These are phyloP conservation scores for Herpetotheres cachinnans DNA, from an alignment of 2,113 vertebrate species.

Conservation along the genomic window DNA sequence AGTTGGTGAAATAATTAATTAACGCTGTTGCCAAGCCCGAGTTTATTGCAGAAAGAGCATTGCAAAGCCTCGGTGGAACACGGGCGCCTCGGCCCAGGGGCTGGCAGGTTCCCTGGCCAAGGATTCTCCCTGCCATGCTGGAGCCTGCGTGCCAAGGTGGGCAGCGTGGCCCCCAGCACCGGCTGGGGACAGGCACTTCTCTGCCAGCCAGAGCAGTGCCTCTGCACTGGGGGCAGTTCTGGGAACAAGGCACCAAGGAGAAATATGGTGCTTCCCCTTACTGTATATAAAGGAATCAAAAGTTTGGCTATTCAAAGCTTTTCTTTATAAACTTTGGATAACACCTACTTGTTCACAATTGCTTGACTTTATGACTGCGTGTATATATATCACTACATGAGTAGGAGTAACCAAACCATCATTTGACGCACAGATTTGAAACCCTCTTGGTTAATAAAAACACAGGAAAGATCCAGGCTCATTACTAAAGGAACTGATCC, in stretches of 20 bases:
- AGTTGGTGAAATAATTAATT: background rate
- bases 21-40: background rate
- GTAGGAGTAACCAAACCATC: background rate
- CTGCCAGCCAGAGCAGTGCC: background rate
- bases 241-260: no score
- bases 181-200: background rate
- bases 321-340: background rate
- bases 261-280: background rate
- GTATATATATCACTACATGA: background rate
- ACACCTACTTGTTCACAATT: background rate
- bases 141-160: accelerated
- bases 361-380: background rate
- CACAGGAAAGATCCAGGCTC: background rate
- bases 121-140: background rate
- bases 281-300: background rate
- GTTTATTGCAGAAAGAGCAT: background rate
- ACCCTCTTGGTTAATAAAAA: background rate
- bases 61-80: background rate
- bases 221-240: background rate
- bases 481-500: background rate
- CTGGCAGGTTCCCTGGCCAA: background rate
- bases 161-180: background rate
- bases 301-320: background rate
- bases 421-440: background rate
- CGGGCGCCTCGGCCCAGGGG: background rate